Evolutionary conservation across 2,888 invertebrate genomes (phyloP).

Genomic region (Drosophila cyrtoloma): DNA sequence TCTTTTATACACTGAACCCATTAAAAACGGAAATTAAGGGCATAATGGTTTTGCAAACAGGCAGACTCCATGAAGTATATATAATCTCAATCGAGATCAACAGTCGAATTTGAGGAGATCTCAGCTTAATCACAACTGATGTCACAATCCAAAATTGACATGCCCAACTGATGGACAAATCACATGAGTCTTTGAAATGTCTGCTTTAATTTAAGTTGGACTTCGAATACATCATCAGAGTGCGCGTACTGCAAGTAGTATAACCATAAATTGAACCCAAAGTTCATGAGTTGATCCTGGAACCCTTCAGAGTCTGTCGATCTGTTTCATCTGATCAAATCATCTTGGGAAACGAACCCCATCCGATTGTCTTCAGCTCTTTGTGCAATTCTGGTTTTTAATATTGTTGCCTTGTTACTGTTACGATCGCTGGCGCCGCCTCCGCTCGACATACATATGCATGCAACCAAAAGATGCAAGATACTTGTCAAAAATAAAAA

Average conservation of each 20-base stretch:
- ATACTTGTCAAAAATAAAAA: not conserved
- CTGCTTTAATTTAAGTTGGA: not conserved
- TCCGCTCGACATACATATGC: not conserved
- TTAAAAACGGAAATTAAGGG: not conserved
- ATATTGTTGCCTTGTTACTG: not conserved
- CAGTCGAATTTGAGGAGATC: not conserved
- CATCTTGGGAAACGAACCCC: not conserved
- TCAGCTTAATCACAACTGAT: not conserved
- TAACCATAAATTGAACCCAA: not conserved
- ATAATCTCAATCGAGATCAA: not conserved
- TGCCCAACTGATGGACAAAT: not conserved
- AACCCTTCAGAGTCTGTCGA: not conserved
- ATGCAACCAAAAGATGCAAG: not conserved
- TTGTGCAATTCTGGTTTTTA: not conserved
- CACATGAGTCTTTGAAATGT: not conserved
- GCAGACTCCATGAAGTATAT: not conserved
- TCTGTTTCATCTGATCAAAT: not conserved
- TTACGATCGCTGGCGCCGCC: not conserved
- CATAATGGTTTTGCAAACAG: not conserved
- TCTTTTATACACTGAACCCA: not conserved
- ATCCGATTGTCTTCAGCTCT: not conserved
- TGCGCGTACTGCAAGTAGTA: too few relatives aligned
- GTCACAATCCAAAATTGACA: not conserved
- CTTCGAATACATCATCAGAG: too few relatives aligned
- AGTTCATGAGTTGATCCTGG: not conserved